Base-by-base conservation (phyloP, 1,140 invertebrate genomes). In the Nymphalis io region DNA sequence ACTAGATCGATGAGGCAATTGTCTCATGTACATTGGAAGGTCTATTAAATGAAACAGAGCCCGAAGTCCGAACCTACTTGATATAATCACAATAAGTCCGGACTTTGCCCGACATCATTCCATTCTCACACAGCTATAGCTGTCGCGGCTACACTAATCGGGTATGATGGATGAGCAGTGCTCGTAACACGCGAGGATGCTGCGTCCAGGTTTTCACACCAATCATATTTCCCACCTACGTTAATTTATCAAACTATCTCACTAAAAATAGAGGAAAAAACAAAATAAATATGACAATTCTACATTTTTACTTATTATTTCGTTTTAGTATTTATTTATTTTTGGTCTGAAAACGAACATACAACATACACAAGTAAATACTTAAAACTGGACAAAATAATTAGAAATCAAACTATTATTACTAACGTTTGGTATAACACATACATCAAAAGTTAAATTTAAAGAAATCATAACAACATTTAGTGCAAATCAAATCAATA, bases 101-200 rank as follows among this genome's bases (percentile, higher is more conserved):
- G 48, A 59, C 57, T 59, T 55, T 15, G 48, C 61, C 62, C 62
- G 42, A 57, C 62, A 60, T 60, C 33, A 42, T 55, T 64, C 62
- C 62, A 57, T 55, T 64, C 61, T 63, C 62, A 39, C 57, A 59
- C 13, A n/a, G 57, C 16, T 38, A 27, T 27, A 64, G 62, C 51
- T 64, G 62, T 64, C 62, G 57, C 27, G 33, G 38, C 15, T 8
- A 10, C 57, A 42, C n/a, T 46, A 58, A 66, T 66, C 63, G 55
- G 40, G 15, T 15, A 46, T 58, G 48, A 58, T 66, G 55, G 53
- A 66, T 66, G 63, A 42, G 61, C 42, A 6, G 63, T 23, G 63
- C 53, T 3, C 8, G 38, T 57, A 57, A 33, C 59, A 60, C 59
- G 59, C 59, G 18, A 63, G 60, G 60, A 63, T 63, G 42, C 60